A percentile compares a stretch with the other conserved stretches of the same genome.
These are phyloP conservation scores for Rhabdomys pumilio DNA, from an alignment of 2,797 vertebrate species.

Conservation along the genomic window DNA sequence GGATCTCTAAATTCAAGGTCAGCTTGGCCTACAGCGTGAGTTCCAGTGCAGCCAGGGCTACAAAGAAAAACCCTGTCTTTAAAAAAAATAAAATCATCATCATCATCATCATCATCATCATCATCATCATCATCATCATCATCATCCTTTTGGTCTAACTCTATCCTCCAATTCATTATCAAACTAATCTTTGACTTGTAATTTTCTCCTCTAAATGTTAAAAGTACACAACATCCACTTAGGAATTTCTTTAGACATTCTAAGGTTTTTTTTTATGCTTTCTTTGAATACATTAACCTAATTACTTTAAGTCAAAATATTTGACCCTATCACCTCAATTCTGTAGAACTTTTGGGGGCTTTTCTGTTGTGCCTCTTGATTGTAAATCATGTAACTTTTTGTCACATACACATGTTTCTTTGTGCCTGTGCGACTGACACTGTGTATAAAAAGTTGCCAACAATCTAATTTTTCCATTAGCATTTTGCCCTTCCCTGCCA, in stretches of 20 bases:
- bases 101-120: neutral
- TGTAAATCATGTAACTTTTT: neutral
- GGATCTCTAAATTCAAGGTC: neutral
- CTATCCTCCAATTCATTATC: neutral
- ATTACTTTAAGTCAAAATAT: conserved; percentile 33
- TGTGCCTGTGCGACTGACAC: neutral
- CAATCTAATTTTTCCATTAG: neutral
- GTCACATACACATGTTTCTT: neutral
- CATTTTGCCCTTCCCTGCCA: neutral
- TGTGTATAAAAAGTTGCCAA: neutral
- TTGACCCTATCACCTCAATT: neutral
- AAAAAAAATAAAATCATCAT: neutral
- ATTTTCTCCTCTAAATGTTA: neutral
- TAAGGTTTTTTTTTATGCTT: neutral
- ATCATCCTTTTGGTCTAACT: neutral
- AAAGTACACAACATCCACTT: neutral
- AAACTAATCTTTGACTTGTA: neutral
- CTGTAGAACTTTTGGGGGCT: neutral
- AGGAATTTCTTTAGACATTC: neutral
- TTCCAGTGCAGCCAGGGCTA: neutral
- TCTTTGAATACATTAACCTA: neutral
- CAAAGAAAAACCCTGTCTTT: neutral
- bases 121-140: neutral
- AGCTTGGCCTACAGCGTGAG: neutral
- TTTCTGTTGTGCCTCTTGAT: neutral